Percentiles rank a stretch among this genome's conserved stretches.
Evolutionary conservation across 2,113 vertebrate species (phyloP).

Genomic region (Carlito syrichta): DNA sequence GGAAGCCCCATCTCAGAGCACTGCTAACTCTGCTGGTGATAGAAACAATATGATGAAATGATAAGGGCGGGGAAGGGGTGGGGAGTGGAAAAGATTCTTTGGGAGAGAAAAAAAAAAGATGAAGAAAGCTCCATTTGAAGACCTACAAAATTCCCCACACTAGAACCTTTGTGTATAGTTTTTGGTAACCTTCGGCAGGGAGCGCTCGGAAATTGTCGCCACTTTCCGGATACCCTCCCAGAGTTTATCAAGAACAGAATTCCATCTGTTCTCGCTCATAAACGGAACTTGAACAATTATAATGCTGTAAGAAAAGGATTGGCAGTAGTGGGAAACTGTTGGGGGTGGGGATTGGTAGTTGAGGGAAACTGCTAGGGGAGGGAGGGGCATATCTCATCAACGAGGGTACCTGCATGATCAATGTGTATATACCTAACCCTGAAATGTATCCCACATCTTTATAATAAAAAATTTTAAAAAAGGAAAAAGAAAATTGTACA

Average conservation of each 20-base stretch:
- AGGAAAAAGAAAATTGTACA: not conserved
- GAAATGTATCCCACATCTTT: too few relatives aligned
- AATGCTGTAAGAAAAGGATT: too few relatives aligned
- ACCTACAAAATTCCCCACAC: not conserved
- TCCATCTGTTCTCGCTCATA: too few relatives aligned
- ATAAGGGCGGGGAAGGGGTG: not conserved
- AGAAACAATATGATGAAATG: slow-evolving; percentile 29
- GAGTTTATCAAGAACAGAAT: too few relatives aligned
- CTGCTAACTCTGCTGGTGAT: not conserved
- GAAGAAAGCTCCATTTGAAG: slow-evolving; percentile 11
- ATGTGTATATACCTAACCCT: too few relatives aligned
- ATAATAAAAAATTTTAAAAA: too few relatives aligned
- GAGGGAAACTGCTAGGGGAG: too few relatives aligned
- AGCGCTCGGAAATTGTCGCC: slow-evolving; percentile 42
- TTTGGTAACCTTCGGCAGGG: slow-evolving; percentile 32
- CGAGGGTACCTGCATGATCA: too few relatives aligned
- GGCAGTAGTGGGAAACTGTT: too few relatives aligned
- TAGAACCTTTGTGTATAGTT: slow-evolving; percentile 29
- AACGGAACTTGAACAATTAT: too few relatives aligned
- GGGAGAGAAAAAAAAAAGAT: not conserved
- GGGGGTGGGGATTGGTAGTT: too few relatives aligned
- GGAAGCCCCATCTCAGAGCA: not conserved
- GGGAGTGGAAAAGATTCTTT: not conserved
- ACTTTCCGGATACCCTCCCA: not conserved
- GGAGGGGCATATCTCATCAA: too few relatives aligned